Evolutionary conservation across 1,140 invertebrate genomes (phyloP).

Genomic region (Stratiolaelaps scimitus): DNA sequence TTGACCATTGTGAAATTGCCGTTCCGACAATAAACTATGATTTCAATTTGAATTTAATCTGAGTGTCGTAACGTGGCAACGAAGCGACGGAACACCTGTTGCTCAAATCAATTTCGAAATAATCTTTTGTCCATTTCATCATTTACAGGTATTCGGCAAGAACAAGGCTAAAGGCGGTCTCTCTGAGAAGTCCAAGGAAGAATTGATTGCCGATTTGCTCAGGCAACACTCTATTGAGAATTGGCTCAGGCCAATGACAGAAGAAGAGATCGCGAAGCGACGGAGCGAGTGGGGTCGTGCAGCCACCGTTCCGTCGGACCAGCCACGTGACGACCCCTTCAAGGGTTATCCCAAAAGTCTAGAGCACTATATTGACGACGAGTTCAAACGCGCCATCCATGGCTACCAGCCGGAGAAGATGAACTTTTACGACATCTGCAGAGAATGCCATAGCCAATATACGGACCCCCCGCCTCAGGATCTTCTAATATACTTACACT

Average conservation of each 20-base stretch:
- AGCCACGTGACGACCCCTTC: slow-evolving; percentile 30
- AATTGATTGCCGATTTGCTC: slow-evolving; percentile 74
- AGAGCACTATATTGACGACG: not conserved
- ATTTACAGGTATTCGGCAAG: slow-evolving; percentile 54
- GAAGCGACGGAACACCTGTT: too few relatives aligned
- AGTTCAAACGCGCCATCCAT: slow-evolving; percentile 21
- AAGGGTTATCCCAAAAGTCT: slow-evolving; percentile 29
- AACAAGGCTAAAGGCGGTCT: slow-evolving; percentile 80
- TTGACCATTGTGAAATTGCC: too few relatives aligned
- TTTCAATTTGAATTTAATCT: too few relatives aligned
- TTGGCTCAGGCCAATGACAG: slow-evolving; percentile 47
- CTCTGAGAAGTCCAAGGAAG: slow-evolving; percentile 76
- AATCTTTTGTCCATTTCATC: not conserved
- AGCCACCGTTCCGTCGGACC: slow-evolving; percentile 31
- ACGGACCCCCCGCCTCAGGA: slow-evolving; percentile 76
- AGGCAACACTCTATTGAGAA: slow-evolving; percentile 83
- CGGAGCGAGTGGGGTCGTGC: slow-evolving; percentile 32
- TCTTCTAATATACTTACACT: slow-evolving; percentile 87
- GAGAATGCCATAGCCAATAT: slow-evolving; percentile 79
- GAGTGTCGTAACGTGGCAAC: too few relatives aligned
- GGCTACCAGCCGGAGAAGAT: slow-evolving; percentile 58
- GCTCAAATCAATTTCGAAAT: too few relatives aligned
- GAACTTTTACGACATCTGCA: slow-evolving; percentile 69
- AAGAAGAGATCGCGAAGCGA: slow-evolving; percentile 18
- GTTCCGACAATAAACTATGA: too few relatives aligned